Conservation (phyloP, 2,888 invertebrate species). For the Zaprionus bogoriensis region DNA sequence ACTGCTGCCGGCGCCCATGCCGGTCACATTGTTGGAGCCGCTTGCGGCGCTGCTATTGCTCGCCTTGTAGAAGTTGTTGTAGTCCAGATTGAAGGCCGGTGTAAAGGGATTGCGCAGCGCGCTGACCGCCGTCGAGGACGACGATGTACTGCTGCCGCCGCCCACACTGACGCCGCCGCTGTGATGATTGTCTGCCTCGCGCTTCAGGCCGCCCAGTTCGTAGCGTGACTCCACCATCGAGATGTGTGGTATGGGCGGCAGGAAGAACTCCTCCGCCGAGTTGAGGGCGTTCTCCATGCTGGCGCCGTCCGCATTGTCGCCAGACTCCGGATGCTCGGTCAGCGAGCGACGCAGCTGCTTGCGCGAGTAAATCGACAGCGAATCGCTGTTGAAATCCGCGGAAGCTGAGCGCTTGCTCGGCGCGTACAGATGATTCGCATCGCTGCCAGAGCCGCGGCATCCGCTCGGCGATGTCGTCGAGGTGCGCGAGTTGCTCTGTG, state of each 20-base stretch:
- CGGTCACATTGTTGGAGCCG: constrained; percentile 41
- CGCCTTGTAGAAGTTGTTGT: constrained; percentile 79
- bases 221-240: constrained; percentile 82
- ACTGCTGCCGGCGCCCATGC: constrained; percentile 43
- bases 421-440: constrained; percentile 40
- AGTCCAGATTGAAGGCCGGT: constrained; percentile 78
- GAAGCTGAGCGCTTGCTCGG: constrained; percentile 72
- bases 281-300: constrained; percentile 80
- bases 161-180: background rate
- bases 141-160: constrained; percentile 34
- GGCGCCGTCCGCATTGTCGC: constrained; percentile 69
- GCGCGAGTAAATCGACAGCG: constrained; percentile 81
- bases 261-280: constrained; percentile 82
- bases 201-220: constrained; percentile 80
- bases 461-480: constrained; percentile 63
- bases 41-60: constrained; percentile 45
- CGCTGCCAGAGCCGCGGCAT: constrained; percentile 21
- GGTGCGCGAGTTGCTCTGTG: constrained; percentile 56
- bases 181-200: constrained; percentile 78
- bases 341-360: constrained; percentile 79
- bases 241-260: constrained; percentile 82
- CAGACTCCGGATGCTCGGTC: constrained; percentile 58
- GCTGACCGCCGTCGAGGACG: constrained; percentile 55
- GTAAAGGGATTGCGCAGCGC: constrained; percentile 74
- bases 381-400: constrained; percentile 77